Base-by-base conservation (phyloP, 2,797 vertebrate species). In the Centroberyx gerrardi region DNA sequence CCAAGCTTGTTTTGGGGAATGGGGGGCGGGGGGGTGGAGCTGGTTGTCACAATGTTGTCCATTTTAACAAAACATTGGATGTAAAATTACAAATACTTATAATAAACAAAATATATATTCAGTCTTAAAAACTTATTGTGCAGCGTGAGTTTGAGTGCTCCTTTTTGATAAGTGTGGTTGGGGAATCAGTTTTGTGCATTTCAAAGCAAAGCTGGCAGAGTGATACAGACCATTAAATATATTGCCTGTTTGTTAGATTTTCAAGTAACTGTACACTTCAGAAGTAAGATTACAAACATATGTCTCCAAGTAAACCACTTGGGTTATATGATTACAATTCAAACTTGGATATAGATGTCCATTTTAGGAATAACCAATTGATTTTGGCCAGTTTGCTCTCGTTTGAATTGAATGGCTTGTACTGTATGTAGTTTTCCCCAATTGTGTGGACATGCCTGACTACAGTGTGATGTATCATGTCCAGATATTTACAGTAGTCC, bases 31-130 rank as follows among this genome's bases (percentile, higher is more conserved):
- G 76, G 75, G 76, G 55, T 4, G 22, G 78, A 90, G 88, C 90
- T 78, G 84, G 80, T 87, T 85, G 88, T 91, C 87, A 84, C 91
- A 85, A 83, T 89, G 86, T 91, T 92, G 93, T 94, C 69, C 65
- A 90, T 94, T 94, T 94, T 94, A 94, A 94, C 88, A 63, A 76
- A 70, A 76, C 55, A 93, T 93, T 89, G 93, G 93, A 90, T 95
- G 94, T 95, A 94, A 93, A 93, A 92, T 94, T 92, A 93, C 90
- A 94, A 94, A 94, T 93, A 88, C 92, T 94, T 94, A 94, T 94
- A 94, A 94, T 93, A 94, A 94, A 94, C 93, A 93, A 93, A 93
- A 92, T 93, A 93, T 94, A 94, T 95, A 94, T 95, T 93, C 91
- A 93, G 91, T 95, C 93, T 94, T 94, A 94, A 94, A 64, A 88